Conservation (phyloP, 2,113 vertebrate genomes). For the Trachemys scripta region DNA sequence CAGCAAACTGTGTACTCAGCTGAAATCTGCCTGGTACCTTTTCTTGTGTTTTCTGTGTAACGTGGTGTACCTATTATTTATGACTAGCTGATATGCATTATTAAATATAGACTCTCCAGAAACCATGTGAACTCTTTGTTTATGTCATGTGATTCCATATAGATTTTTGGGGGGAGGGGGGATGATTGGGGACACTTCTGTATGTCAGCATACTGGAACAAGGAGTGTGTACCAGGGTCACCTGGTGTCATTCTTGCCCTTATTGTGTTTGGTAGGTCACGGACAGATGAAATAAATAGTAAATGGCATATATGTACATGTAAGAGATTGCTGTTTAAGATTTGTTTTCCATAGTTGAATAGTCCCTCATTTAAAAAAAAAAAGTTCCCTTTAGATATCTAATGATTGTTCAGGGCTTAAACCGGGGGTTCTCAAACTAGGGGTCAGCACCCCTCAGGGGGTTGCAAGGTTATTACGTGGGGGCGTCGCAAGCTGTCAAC, state of each 20-base stretch:
- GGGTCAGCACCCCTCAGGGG: too few relatives aligned
- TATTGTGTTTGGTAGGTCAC: neutral
- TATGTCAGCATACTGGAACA: accelerated
- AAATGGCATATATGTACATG: neutral
- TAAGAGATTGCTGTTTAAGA: neutral
- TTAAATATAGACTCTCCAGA: accelerated
- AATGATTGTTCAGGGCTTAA: neutral
- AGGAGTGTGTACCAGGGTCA: too few relatives aligned
- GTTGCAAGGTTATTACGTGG: too few relatives aligned
- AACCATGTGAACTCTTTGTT: neutral
- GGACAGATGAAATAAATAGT: neutral
- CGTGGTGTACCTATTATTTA: neutral
- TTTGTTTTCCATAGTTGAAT: neutral
- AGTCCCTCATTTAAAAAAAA: neutral
- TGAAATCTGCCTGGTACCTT: neutral
- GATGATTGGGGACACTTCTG: accelerated
- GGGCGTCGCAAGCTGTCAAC: too few relatives aligned
- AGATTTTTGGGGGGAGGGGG: neutral
- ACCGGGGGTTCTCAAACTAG: too few relatives aligned
- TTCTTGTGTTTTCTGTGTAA: neutral
- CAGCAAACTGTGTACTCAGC: neutral
- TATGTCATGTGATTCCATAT: neutral
- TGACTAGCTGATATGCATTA: accelerated
- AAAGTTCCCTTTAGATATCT: neutral
- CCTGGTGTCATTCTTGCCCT: accelerated